These are phyloP conservation scores for Lasioglossum morio DNA, from an alignment of 2,888 invertebrate genomes.

Conservation along the genomic window DNA sequence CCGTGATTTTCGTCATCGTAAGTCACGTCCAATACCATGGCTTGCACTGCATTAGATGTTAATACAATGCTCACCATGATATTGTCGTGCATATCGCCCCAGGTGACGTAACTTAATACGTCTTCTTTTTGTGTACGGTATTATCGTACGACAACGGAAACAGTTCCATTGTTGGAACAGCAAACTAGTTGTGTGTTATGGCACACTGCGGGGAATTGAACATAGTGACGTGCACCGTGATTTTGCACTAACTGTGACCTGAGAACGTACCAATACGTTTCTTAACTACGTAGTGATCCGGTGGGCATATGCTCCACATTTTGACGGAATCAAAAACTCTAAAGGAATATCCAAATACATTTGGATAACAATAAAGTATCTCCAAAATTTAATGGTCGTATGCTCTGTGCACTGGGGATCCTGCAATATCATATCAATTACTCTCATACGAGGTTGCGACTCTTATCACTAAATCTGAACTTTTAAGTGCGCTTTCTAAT, in stretches of 20 bases:
- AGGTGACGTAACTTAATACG: neutral
- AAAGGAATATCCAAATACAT: too few species aligned
- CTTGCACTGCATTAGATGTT: neutral
- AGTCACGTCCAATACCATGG: neutral
- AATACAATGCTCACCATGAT: neutral
- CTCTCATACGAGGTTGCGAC: too few species aligned
- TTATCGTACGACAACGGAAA: neutral
- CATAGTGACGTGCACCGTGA: neutral
- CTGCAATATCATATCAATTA: too few species aligned
- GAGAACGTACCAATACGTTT: neutral
- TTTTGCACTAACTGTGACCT: neutral
- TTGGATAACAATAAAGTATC: too few species aligned
- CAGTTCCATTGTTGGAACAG: neutral
- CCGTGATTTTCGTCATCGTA: neutral
- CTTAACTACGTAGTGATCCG: neutral
- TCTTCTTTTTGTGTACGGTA: neutral
- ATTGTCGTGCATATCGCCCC: neutral
- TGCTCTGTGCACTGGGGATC: too few species aligned
- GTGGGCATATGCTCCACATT: neutral
- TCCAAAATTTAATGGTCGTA: too few species aligned
- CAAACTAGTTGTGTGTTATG: neutral
- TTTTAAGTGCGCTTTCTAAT: too few species aligned
- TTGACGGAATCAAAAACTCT: neutral
- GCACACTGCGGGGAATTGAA: neutral
- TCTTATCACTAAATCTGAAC: too few species aligned